Evolutionary conservation across 2,888 invertebrate species (phyloP).

Genomic region (Rhagonycha lutea): DNA sequence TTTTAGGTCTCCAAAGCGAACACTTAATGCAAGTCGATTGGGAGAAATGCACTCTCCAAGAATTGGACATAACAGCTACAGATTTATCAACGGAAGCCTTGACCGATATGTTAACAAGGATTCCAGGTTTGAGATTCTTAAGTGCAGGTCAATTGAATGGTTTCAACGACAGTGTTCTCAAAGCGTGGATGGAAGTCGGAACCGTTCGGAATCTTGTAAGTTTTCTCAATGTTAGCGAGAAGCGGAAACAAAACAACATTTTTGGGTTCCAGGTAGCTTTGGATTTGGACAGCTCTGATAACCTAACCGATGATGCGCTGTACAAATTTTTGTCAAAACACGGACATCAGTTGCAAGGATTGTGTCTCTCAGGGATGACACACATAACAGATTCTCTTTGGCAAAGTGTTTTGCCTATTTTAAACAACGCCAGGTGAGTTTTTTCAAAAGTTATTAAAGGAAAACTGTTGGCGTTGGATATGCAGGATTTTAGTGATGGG

Average conservation of each 20-base stretch:
- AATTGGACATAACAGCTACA: constrained; percentile 96
- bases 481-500: constrained; percentile 94
- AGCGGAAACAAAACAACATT: constrained; percentile 27
- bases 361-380: constrained; percentile 92
- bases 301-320: constrained; percentile 89
- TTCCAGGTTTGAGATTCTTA: constrained; percentile 84
- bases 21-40: constrained; percentile 96
- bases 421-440: constrained; percentile 86
- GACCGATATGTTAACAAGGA: constrained; percentile 86
- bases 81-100: constrained; percentile 93
- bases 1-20: constrained; percentile 83
- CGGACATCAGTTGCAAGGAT: constrained; percentile 86
- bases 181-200: constrained; percentile 89
- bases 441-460: background rate
- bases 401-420: constrained; percentile 90
- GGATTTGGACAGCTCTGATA: constrained; percentile 95
- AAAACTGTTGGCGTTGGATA: background rate
- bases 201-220: constrained; percentile 62
- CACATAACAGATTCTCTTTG: constrained; percentile 98
- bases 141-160: constrained; percentile 97
- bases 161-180: constrained; percentile 92
- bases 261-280: constrained; percentile 67
- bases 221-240: background rate
- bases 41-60: constrained; percentile 91
- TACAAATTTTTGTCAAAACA: constrained; percentile 89